Evolutionary conservation across 1,140 invertebrate genomes (phyloP), one percentile per base, ranked within the genome.

Genomic region (Drosophila serrata): DNA sequence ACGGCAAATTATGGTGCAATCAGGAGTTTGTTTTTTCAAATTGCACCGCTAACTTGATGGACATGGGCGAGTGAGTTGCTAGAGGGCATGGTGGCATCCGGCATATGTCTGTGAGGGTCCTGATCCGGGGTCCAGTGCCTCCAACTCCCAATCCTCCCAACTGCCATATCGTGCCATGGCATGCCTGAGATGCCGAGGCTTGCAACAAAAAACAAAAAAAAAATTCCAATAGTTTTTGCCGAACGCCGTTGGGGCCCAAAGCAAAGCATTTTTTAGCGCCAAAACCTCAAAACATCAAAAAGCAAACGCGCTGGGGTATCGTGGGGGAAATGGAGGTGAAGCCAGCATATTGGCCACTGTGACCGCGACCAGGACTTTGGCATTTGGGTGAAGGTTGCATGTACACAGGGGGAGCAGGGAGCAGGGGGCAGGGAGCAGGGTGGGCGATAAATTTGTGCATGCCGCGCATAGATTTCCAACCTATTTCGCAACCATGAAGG

Each of bases 241-340:
- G 39, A 65, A 68, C 42, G 82, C 75, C 65, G 62, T 48, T 65
- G 82, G 76, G 80, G 56, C 80, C 59, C 8, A 53, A 53, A 53
- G 49, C 55, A 87, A 82, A 80, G 77, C 63, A 88, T 88, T 87
- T 87, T 82, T 82, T 80, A 88, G 68, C 84, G 80, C 73, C 68
- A 80, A 88, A 88, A 84, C 84, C 80, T 87, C 84, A 87, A 87
- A 86, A 88, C 84, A 87, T 87, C 84, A 87, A 87, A 87, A 87
- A 87, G 80, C 84, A 81, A 87, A 78, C 79, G 58, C 45, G 68
- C 53, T 42, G 53, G 40, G 39, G 19, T 6, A 39, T 70, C 51
- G 68, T 72, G 65, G 49, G 43, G 17, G 65, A 65, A 70, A 59
- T 70, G 45, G 19, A 24, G 19, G 74, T 57, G 33, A 79, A 61